These are phyloP conservation scores for Epizoanthus fatuus DNA, from an alignment of 92 coral and sea anemone genomes.

Conservation along the genomic window DNA sequence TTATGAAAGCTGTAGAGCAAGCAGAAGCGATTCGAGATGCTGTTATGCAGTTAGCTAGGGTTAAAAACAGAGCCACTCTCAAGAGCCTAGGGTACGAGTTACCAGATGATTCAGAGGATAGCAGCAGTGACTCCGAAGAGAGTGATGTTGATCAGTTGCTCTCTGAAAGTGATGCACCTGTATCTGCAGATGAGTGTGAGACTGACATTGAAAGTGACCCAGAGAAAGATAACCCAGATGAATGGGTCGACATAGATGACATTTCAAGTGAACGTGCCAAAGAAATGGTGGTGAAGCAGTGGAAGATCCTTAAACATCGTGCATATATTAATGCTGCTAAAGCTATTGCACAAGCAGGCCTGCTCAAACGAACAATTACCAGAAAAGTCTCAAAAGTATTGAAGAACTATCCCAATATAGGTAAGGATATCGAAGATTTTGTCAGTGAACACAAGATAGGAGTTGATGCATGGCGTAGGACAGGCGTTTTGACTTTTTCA, in stretches of 20 bases:
- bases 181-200: constrained; percentile 14
- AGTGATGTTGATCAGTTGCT: constrained; percentile 13
- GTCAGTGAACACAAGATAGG: constrained; percentile 29
- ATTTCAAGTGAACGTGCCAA: constrained; percentile 45
- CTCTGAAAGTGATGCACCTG: constrained; percentile 15
- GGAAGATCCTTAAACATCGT: constrained; percentile 22
- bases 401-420: constrained; percentile 25
- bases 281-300: constrained; percentile 41
- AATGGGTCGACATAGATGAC: constrained; percentile 46
- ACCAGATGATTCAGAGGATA: constrained; percentile 19
- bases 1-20: constrained; percentile 27
- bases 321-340: constrained; percentile 23
- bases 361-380: constrained; percentile 30
- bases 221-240: constrained; percentile 58
- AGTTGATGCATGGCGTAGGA: constrained; percentile 34
- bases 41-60: constrained; percentile 41
- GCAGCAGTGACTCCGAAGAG: constrained; percentile 46
- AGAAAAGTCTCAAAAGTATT: constrained; percentile 17
- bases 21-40: constrained; percentile 51
- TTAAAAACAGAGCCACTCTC: constrained; percentile 45
- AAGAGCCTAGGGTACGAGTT: constrained; percentile 50
- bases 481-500: constrained; percentile 36
- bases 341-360: constrained; percentile 38
- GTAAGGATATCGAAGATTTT: constrained; percentile 39
- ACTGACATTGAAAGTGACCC: constrained; percentile 36